These are phyloP conservation scores for Drosophila monieri DNA, from an alignment of 2,888 invertebrate genomes.

Conservation along the genomic window DNA sequence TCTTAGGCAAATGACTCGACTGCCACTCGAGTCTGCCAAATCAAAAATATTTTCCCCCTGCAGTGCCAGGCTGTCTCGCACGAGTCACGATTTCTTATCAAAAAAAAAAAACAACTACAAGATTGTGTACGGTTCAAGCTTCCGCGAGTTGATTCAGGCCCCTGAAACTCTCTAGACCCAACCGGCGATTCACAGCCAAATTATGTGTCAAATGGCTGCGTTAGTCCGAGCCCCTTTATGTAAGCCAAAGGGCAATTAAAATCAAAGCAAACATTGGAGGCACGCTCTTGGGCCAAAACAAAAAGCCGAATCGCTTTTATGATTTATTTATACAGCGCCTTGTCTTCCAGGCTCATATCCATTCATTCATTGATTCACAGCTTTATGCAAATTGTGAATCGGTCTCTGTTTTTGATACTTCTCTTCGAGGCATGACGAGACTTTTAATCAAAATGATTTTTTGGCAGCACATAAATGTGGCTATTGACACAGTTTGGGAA, in stretches of 20 bases:
- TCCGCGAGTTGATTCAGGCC: conserved; percentile 27
- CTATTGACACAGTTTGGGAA: conserved; percentile 73
- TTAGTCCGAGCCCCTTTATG: conserved; percentile 45
- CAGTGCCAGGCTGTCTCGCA: conserved; percentile 53
- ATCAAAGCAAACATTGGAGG: conserved; percentile 63
- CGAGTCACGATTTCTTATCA: conserved; percentile 53
- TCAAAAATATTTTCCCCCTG: conserved; percentile 10
- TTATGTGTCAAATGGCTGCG: conserved; percentile 52
- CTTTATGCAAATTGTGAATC: conserved; percentile 63
- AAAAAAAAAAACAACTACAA: not conserved
- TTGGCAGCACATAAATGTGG: conserved; percentile 63
- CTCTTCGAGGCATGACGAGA: conserved; percentile 69
- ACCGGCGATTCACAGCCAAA: conserved; percentile 33
- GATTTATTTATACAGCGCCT: conserved; percentile 44
- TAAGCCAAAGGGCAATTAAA: conserved; percentile 64
- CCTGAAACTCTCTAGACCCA: conserved; percentile 47
- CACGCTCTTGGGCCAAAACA: conserved; percentile 54
- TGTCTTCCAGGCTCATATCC: conserved; percentile 21
- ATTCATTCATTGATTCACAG: conserved; percentile 60
- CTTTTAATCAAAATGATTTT: conserved; percentile 61
- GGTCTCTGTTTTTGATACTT: conserved; percentile 45
- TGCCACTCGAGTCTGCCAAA: conserved; percentile 17
- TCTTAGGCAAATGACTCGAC: conserved; percentile 30
- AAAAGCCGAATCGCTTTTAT: conserved; percentile 49
- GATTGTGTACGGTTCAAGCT: conserved; percentile 21